Percentiles rank a stretch among this genome's conserved stretches.
These are phyloP conservation scores for Kryphioiulus occultus DNA, from an alignment of 2,888 invertebrate species.

Conservation along the genomic window DNA sequence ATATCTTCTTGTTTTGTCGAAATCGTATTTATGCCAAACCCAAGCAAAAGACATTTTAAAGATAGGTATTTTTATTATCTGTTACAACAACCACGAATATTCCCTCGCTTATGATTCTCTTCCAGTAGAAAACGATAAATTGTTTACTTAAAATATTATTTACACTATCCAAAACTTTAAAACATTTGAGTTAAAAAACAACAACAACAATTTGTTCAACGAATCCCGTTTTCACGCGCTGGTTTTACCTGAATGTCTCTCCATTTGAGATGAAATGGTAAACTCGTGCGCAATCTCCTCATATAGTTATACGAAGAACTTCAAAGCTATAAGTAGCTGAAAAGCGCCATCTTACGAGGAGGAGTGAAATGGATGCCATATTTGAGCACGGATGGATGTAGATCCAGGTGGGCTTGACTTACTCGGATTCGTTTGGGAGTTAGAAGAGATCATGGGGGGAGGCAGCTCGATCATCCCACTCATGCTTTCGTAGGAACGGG, in stretches of 20 bases:
- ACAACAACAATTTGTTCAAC: background rate
- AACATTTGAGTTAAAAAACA: background rate
- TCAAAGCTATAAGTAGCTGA: constrained; percentile 26
- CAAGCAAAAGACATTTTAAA: too few relatives aligned
- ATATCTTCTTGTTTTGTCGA: too few relatives aligned
- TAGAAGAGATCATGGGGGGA: background rate
- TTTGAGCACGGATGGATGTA: background rate
- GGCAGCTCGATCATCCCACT: background rate
- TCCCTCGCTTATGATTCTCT: background rate
- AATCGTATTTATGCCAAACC: too few relatives aligned
- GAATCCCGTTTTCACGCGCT: background rate
- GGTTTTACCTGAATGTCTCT: background rate
- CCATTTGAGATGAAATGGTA: background rate
- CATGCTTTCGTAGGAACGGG: background rate
- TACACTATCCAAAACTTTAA: background rate
- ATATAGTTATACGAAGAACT: background rate
- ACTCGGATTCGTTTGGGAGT: background rate
- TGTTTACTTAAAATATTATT: background rate
- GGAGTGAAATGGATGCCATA: constrained; percentile 10
- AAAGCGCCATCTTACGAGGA: background rate
- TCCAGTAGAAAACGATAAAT: background rate
- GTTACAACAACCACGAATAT: too few relatives aligned
- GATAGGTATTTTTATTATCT: too few relatives aligned
- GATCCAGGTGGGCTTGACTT: background rate
- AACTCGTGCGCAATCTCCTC: background rate